phyloP scores from a whole-genome alignment of 2,113 vertebrate genomes.

The Sinosuthora webbiana region DNA sequence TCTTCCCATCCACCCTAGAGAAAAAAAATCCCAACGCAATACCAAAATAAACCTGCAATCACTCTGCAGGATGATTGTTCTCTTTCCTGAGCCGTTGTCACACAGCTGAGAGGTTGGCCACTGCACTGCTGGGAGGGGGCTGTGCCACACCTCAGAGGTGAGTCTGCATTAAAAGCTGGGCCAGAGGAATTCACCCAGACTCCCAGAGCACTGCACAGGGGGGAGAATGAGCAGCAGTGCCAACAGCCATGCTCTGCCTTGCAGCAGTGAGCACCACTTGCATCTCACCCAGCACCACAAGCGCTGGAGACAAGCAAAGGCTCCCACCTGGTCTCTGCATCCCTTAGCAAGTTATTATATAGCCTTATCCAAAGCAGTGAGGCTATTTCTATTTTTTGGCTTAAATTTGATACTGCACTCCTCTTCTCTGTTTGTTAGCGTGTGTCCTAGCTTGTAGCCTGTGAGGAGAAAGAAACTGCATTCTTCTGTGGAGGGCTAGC shows the following conservation, averaged over 20 bases:
- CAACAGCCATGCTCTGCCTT: background rate
- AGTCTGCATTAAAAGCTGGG: accelerated
- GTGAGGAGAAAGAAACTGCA: background rate
- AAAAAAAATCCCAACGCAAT: background rate
- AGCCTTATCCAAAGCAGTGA: background rate
- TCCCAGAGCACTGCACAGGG: background rate
- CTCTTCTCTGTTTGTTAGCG: background rate
- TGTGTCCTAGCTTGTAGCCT: background rate
- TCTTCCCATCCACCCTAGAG: background rate
- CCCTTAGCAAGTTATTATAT: background rate
- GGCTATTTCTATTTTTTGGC: background rate
- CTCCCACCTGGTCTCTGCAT: background rate
- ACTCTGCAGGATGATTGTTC: too few relatives aligned
- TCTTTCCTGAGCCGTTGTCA: background rate
- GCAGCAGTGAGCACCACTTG: background rate
- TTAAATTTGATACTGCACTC: background rate
- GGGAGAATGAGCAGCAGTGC: background rate
- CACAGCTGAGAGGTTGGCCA: background rate
- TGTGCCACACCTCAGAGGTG: background rate
- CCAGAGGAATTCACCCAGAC: accelerated
- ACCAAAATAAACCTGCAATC: background rate
- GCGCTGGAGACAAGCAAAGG: background rate
- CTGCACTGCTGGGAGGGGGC: background rate
- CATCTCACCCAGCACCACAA: accelerated
- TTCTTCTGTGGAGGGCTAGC: background rate